Conservation (phyloP, 2,113 vertebrate genomes). For the Anseranas semipalmata region DNA sequence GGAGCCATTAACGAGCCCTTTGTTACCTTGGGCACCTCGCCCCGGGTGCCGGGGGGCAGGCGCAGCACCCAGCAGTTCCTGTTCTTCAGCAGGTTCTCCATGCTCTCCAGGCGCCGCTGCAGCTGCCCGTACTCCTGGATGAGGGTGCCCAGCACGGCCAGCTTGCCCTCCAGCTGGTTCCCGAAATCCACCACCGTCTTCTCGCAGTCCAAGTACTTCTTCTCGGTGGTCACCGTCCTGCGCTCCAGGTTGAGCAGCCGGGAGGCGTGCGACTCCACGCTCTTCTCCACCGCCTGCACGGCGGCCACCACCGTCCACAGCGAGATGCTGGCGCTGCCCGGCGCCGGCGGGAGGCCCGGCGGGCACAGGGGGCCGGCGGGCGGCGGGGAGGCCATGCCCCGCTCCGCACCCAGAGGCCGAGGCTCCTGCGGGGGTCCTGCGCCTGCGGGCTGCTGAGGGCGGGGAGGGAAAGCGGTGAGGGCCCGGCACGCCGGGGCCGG, state of each 20-base stretch:
- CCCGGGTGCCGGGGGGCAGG: slow-evolving; percentile 52
- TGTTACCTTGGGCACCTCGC: slow-evolving; percentile 60
- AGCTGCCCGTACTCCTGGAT: slow-evolving; percentile 72
- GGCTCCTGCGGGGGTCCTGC: background rate
- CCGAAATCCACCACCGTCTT: slow-evolving; percentile 70
- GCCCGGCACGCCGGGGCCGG: background rate
- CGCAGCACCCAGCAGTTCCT: slow-evolving; percentile 65
- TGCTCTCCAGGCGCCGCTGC: slow-evolving; percentile 71
- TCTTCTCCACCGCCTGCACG: slow-evolving; percentile 71
- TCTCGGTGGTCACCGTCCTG: slow-evolving; percentile 54
- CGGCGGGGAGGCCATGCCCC: slow-evolving; percentile 57
- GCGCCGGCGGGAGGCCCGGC: background rate
- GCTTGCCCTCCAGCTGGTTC: slow-evolving; percentile 74
- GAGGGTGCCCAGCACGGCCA: slow-evolving; percentile 67
- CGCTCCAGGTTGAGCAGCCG: slow-evolving; percentile 72
- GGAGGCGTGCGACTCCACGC: slow-evolving; percentile 70
- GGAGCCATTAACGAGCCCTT: too few species aligned
- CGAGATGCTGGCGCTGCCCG: slow-evolving; percentile 56
- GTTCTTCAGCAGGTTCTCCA: slow-evolving; percentile 75
- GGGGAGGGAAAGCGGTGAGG: background rate
- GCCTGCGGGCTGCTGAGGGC: background rate
- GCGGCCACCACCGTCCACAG: slow-evolving; percentile 75
- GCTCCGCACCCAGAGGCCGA: background rate
- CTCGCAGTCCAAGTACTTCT: slow-evolving; percentile 67
- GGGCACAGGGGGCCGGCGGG: slow-evolving; percentile 33